A percentile compares a stretch with the other conserved stretches of the same genome.
phyloP scores from a whole-genome alignment of 2,888 invertebrate genomes.

The Gastracanthus pulcherrimus region DNA sequence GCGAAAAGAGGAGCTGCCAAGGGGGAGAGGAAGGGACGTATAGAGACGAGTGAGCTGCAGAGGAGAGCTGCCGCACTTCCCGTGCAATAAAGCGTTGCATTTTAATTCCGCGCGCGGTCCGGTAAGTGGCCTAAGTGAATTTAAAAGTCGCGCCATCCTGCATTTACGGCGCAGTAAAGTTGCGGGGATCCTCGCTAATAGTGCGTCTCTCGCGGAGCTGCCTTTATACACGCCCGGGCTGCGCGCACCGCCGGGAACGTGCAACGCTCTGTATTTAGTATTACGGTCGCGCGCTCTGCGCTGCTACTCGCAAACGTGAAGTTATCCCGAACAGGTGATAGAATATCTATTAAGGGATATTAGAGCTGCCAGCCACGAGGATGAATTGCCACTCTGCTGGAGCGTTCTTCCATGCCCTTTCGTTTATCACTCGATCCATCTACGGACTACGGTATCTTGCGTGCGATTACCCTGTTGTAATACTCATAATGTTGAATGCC shows the following conservation, averaged over 20 bases:
- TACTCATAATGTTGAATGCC: too few species aligned
- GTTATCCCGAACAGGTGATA: constrained; percentile 64
- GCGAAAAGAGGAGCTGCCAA: constrained; percentile 22
- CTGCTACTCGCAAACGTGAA: constrained; percentile 60
- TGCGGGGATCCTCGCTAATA: constrained; percentile 53
- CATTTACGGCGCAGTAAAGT: constrained; percentile 74
- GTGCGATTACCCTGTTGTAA: too few species aligned
- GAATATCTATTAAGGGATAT: too few species aligned
- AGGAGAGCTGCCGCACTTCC: constrained; percentile 63
- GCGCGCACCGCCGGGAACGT: not conserved
- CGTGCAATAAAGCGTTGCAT: constrained; percentile 68
- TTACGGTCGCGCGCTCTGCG: constrained; percentile 52
- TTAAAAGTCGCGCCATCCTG: constrained; percentile 71
- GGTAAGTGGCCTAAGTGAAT: constrained; percentile 70
- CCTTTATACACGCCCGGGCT: too few species aligned
- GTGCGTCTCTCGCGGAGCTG: constrained; percentile 70
- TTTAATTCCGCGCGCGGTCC: constrained; percentile 67
- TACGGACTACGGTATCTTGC: too few species aligned
- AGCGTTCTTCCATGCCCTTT: too few species aligned
- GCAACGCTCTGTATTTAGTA: constrained; percentile 61
- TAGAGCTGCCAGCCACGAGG: too few species aligned
- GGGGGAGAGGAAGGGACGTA: constrained; percentile 50
- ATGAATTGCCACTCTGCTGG: too few species aligned
- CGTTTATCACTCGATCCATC: too few species aligned
- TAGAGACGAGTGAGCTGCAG: constrained; percentile 19